phyloP scores from a whole-genome alignment of 1,140 invertebrate genomes.

The Zaprionus vittiger region DNA sequence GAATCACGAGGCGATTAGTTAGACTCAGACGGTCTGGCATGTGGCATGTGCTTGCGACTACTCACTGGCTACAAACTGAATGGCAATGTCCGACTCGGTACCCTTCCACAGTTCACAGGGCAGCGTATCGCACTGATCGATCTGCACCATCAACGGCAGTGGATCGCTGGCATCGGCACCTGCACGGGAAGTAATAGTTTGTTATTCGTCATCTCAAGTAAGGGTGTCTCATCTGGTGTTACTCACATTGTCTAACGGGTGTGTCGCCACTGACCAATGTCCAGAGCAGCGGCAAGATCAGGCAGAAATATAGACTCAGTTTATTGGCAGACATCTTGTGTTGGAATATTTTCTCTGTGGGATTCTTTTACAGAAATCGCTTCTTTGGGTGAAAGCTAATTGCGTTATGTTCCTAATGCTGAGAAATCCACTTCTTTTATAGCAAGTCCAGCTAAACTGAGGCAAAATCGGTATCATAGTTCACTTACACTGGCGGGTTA shows the following conservation, averaged over 20 bases:
- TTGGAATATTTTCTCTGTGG: background rate
- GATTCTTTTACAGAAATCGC: background rate
- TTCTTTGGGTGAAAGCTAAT: slow-evolving; percentile 19
- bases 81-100: slow-evolving; percentile 53
- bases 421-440: slow-evolving; percentile 32
- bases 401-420: slow-evolving; percentile 15
- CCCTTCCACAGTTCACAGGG: slow-evolving; percentile 71
- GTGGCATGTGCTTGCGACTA: background rate
- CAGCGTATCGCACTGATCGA: slow-evolving; percentile 57
- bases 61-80: slow-evolving; percentile 80
- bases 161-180: slow-evolving; percentile 46
- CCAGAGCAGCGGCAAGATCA: slow-evolving; percentile 45
- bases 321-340: slow-evolving; percentile 40
- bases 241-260: slow-evolving; percentile 67
- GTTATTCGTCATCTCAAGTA: background rate
- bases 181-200: background rate
- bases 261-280: slow-evolving; percentile 31
- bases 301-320: slow-evolving; percentile 26
- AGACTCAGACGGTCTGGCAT: background rate
- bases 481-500: slow-evolving; percentile 41
- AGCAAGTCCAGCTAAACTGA: slow-evolving; percentile 33
- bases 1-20: background rate
- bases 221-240: background rate
- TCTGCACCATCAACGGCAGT: slow-evolving; percentile 66
- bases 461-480: slow-evolving; percentile 9